phyloP scores from a whole-genome alignment of 2,113 vertebrate species.

The Callionymus lyra region DNA sequence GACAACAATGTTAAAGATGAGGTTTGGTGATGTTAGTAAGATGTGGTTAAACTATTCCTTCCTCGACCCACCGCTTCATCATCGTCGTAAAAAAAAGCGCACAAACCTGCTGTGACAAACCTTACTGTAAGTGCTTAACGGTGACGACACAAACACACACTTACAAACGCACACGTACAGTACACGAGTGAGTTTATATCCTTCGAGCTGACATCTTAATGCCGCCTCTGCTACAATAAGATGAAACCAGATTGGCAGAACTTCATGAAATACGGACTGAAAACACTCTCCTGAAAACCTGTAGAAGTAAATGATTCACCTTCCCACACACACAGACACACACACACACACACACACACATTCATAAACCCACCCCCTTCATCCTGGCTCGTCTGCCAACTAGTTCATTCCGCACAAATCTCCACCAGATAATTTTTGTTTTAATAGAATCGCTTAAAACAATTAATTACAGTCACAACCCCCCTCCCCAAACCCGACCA shows the following conservation, averaged over 20 bases:
- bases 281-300: conserved; percentile 9
- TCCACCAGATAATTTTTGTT: conserved; percentile 85
- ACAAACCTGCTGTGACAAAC: conserved; percentile 16
- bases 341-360: conserved; percentile 12
- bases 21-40: conserved; percentile 18
- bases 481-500: too few relatives aligned
- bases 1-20: conserved; percentile 14
- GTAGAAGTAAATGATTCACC: background rate
- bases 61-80: conserved; percentile 9
- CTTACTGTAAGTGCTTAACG: conserved; percentile 9
- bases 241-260: conserved; percentile 42
- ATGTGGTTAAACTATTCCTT: conserved; percentile 12
- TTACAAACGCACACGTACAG: too few relatives aligned
- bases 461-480: conserved; percentile 96
- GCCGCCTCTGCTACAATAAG: conserved; percentile 28
- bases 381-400: conserved; percentile 42
- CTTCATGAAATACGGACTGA: conserved; percentile 27
- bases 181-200: conserved; percentile 12
- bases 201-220: too few relatives aligned
- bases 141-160: conserved; percentile 4
- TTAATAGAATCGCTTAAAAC: conserved; percentile 99
- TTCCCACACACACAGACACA: conserved; percentile 9
- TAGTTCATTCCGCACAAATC: conserved; percentile 75
- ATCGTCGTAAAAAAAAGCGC: conserved; percentile 12
- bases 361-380: conserved; percentile 21